Conservation (phyloP, 2,797 vertebrate genomes). For the Lutjanus campechanus region DNA sequence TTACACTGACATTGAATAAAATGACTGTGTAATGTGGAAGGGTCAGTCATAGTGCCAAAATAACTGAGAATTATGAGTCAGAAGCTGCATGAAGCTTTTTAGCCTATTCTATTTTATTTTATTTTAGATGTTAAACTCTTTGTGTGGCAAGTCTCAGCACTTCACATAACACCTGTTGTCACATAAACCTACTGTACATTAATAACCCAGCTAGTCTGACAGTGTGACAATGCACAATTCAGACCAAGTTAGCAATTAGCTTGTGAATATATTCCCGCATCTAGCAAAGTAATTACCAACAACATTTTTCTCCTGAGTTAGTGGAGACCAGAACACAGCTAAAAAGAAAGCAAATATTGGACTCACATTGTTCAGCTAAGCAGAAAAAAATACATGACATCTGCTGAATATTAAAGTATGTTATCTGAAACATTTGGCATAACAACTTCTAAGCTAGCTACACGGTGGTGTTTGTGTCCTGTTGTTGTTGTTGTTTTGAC, state of each 20-base stretch:
- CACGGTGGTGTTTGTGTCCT: not conserved
- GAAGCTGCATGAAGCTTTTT: not conserved
- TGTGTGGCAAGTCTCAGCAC: not conserved
- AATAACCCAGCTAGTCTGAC: not conserved
- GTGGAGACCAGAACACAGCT: too few relatives aligned
- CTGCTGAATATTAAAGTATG: not conserved
- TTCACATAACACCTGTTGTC: not conserved
- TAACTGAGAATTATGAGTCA: slow-evolving; percentile 2
- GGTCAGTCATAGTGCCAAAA: not conserved
- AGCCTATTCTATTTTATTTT: not conserved
- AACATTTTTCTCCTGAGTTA: too few relatives aligned
- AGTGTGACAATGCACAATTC: not conserved
- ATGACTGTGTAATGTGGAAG: not conserved
- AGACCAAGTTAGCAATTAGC: too few relatives aligned
- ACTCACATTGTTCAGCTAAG: too few relatives aligned
- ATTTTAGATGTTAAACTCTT: not conserved
- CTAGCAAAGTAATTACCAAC: not conserved
- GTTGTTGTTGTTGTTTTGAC: not conserved
- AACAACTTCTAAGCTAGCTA: not conserved
- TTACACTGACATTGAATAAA: not conserved
- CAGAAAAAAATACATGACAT: not conserved
- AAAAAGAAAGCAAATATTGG: too few relatives aligned
- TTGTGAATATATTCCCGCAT: too few relatives aligned
- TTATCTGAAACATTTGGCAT: not conserved
- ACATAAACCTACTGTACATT: not conserved